Percentiles rank a stretch among this genome's conserved stretches.
These are phyloP conservation scores for Nymphalis io DNA, from an alignment of 1,140 invertebrate genomes.

Conservation along the genomic window DNA sequence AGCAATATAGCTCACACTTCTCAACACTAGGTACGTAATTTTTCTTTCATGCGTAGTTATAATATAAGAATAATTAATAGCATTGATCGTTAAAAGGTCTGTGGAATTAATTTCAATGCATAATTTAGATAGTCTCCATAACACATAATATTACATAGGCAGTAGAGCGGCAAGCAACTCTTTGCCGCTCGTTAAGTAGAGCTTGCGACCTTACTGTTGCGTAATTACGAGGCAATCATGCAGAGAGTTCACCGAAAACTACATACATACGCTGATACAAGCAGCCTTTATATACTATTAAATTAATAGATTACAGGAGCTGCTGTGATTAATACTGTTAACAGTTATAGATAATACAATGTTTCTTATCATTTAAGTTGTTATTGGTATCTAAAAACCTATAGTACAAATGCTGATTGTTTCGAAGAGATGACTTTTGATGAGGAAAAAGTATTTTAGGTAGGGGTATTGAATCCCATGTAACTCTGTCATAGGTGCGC, in stretches of 20 bases:
- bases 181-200: conserved; percentile 58
- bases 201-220: conserved; percentile 59
- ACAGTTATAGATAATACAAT: too few species aligned
- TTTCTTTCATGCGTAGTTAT: too few species aligned
- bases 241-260: conserved; percentile 64
- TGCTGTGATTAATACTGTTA: not conserved
- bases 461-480: not conserved
- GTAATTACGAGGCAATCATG: conserved; percentile 56
- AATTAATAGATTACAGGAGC: not conserved
- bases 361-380: too few species aligned
- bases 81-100: too few species aligned
- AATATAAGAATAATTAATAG: not conserved
- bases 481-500: conserved; percentile 8
- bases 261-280: conserved; percentile 24
- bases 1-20: too few species aligned
- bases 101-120: not conserved
- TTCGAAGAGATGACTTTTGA: too few species aligned
- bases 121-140: conserved; percentile 18
- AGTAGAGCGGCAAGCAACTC: conserved; percentile 53
- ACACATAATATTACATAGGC: conserved; percentile 56
- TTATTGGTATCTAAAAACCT: too few species aligned
- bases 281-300: not conserved
- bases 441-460: not conserved
- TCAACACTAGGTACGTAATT: too few species aligned
- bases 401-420: too few species aligned